These are phyloP conservation scores for Phaetusa simplex DNA, from an alignment of 2,113 vertebrate species.

Conservation along the genomic window DNA sequence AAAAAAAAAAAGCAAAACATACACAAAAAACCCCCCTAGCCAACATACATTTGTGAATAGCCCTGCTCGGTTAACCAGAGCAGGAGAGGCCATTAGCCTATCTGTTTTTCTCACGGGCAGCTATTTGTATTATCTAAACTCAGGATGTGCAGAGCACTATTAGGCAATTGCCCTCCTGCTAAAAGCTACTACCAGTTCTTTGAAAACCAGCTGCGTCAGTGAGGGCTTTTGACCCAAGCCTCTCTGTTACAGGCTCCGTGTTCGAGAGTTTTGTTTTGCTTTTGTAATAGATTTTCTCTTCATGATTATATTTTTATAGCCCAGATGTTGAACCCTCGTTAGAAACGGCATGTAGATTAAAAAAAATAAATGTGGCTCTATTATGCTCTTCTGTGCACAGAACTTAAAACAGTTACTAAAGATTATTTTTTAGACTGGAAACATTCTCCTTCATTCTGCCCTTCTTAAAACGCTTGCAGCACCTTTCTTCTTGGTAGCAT, in stretches of 20 bases:
- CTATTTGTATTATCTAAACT: not conserved
- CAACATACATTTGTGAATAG: not conserved
- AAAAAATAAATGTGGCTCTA: not conserved
- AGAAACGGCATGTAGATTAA: not conserved
- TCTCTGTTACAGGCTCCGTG: not conserved
- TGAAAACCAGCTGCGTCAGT: not conserved
- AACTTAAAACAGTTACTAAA: not conserved
- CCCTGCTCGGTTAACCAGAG: not conserved
- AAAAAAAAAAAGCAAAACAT: not conserved
- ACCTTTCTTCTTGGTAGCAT: not conserved
- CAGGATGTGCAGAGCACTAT: not conserved
- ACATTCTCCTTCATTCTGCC: not conserved
- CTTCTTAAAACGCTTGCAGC: not conserved
- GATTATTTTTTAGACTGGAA: not conserved
- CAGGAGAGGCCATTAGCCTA: not conserved
- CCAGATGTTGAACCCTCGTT: not conserved
- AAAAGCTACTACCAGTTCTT: not conserved
- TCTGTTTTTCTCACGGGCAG: not conserved
- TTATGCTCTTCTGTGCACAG: not conserved
- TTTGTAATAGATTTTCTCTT: not conserved
- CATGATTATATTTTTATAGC: not conserved
- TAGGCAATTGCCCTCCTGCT: not conserved
- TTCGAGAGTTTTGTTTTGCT: not conserved
- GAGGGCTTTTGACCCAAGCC: not conserved
- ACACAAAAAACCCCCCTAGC: fast-evolving